phyloP scores from a whole-genome alignment of 1,140 invertebrate species.

The Nomia melanderi region DNA sequence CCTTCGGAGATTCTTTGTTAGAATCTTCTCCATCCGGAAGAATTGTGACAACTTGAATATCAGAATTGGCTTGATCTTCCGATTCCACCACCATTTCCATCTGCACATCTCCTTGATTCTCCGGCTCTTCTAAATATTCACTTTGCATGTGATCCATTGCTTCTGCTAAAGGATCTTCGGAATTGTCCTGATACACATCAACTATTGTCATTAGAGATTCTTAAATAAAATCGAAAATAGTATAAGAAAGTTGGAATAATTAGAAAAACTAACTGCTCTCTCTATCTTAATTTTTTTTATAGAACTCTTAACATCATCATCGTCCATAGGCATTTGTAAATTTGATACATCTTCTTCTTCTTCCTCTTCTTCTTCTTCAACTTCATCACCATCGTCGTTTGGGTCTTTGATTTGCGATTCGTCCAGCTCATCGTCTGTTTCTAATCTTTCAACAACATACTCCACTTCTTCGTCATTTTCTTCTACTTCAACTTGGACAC shows the following conservation, averaged over 20 bases:
- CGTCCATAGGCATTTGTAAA: constrained; percentile 58
- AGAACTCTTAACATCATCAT: constrained; percentile 47
- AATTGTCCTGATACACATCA: constrained; percentile 43
- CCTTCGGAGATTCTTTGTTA: constrained; percentile 44
- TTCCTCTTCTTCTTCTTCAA: constrained; percentile 65
- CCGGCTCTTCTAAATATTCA: constrained; percentile 65
- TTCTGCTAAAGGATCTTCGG: constrained; percentile 68
- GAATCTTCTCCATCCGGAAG: constrained; percentile 43
- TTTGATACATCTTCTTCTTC: constrained; percentile 65
- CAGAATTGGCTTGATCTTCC: constrained; percentile 56
- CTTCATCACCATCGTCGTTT: constrained; percentile 60
- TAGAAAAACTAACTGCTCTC: constrained; percentile 33
- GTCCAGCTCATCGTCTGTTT: constrained; percentile 67
- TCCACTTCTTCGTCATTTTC: constrained; percentile 66
- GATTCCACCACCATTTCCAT: constrained; percentile 71
- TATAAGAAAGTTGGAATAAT: background rate
- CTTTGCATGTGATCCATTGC: constrained; percentile 75
- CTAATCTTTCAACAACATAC: constrained; percentile 71
- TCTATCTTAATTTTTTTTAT: constrained; percentile 64
- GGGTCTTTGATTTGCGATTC: constrained; percentile 53
- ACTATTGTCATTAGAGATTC: background rate
- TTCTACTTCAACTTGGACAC: constrained; percentile 35
- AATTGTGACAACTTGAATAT: constrained; percentile 32
- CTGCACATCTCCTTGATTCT: constrained; percentile 62
- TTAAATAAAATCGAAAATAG: background rate